Conservation (phyloP, 2,797 vertebrate species). For the Semaprochilodus insignis region DNA sequence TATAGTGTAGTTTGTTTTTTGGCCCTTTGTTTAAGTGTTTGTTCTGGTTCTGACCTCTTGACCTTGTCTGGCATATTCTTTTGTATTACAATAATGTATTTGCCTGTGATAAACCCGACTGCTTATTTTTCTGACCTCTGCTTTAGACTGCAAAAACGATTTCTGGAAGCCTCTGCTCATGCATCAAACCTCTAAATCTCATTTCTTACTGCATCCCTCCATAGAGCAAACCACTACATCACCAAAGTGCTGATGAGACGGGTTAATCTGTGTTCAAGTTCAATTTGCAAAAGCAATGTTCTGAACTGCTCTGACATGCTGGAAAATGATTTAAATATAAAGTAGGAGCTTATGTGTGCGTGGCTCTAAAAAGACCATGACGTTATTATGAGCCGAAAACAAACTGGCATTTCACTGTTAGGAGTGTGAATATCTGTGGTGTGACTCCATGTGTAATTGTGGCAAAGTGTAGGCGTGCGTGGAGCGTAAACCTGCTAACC, state of each 20-base stretch:
- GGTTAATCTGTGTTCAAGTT: not conserved
- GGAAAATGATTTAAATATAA: not conserved
- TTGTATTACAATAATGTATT: no score
- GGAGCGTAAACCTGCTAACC: not conserved
- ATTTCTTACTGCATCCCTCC: not conserved
- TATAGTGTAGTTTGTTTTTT: no score
- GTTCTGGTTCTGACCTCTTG: no score
- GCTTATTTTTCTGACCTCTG: not conserved
- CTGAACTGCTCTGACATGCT: not conserved
- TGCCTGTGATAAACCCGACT: not conserved
- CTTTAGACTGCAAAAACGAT: not conserved
- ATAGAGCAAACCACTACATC: not conserved
- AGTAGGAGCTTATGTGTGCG: no score
- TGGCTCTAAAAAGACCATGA: not conserved
- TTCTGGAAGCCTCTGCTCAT: not conserved
- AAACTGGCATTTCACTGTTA: not conserved
- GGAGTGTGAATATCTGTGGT: not conserved
- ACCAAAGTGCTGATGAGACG: not conserved
- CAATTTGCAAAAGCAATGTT: not conserved
- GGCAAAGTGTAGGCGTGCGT: not conserved
- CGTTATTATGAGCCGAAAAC: not conserved
- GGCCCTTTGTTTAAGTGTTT: no score
- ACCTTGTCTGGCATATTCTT: no score
- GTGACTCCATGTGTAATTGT: conserved; percentile 1
- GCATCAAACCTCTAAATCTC: not conserved